Conservation (phyloP, 92 coral and sea anemone species). For the Chrysogorgia sp. region DNA sequence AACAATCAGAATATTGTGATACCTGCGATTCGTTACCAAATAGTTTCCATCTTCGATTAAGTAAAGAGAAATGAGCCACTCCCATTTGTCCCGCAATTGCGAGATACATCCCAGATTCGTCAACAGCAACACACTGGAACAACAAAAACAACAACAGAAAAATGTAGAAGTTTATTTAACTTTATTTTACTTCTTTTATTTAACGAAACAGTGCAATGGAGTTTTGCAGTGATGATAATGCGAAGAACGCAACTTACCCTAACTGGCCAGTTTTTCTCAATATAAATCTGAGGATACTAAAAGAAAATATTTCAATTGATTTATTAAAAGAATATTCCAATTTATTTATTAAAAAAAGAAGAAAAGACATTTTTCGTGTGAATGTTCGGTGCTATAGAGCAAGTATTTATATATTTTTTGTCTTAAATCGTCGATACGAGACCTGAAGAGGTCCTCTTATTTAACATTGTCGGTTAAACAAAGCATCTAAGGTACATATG, state of each 20-base stretch:
- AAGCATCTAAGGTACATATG: no score
- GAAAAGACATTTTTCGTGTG: not conserved
- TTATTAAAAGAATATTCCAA: not conserved
- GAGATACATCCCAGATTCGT: conserved; percentile 75
- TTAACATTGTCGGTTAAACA: no score
- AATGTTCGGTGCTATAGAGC: no score
- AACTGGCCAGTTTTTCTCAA: conserved; percentile 97
- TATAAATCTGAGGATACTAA: conserved; percentile 80
- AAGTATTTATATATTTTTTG: no score
- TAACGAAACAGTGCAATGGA: not conserved
- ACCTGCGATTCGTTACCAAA: conserved; percentile 99
- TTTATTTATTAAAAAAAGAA: not conserved
- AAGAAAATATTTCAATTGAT: not conserved
- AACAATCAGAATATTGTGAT: not conserved
- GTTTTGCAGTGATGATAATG: not conserved
- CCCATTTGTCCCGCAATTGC: conserved; percentile 98
- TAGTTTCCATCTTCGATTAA: conserved; percentile 88
- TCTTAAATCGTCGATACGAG: no score
- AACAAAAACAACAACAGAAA: not conserved
- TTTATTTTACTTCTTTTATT: no score
- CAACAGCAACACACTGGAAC: conserved; percentile 86
- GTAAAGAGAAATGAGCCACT: conserved; percentile 93
- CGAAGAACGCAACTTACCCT: conserved; percentile 67
- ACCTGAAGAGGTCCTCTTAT: no score
- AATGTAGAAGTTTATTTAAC: not conserved